Evolutionary conservation across 2,797 vertebrate species (phyloP), one percentile per base, ranked within the genome.

Genomic region (Neosilurus mollespiculum): DNA sequence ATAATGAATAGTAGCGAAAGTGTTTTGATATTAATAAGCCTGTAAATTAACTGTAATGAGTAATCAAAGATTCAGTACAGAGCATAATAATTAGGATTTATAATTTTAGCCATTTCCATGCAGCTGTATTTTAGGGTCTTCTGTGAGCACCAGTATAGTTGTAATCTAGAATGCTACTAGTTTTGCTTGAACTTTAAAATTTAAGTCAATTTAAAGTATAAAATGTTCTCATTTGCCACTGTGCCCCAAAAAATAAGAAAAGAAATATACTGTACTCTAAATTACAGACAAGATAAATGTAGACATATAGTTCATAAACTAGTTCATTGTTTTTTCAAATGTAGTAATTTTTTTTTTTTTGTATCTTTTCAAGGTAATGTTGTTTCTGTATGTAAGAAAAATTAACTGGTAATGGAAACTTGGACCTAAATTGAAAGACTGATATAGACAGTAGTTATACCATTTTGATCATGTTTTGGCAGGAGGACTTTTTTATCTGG

Each of bases 401-500:
- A 53, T 77, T 8, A n/a, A 22, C 56, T 59, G 1, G 4, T 1
- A 20, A 43, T 6, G 34, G n/a, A 15, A 12, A 15, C 12, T 72
- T 15, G 49, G 11, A 53, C 24, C 51, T 34, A 59, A 37, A 37
- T 26, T 7, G 37, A 61, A 37, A 76, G 53, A 20, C 9, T 34
- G 11, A 67, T 12, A 16, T 34, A 18, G 16, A n/a, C 37, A 7
- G 8, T 16, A 62, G 34, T 49, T 30, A 12, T 58, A 26, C n/a
- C 16, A 37, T 65, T 66, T 53, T 54, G 10, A 9, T 56, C 8
- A 2, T n/a, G n/a, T n/a, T n/a, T n/a, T n/a, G n/a, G n/a, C n/a
- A n/a, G n/a, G n/a, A n/a, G n/a, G n/a, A n/a, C n/a, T n/a, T 30
- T 83, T 83, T 34, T 81, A 4, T 86, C 85, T 75, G 75, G 58